phyloP scores from a whole-genome alignment of 1,140 invertebrate genomes.

The Belonocnema kinseyi region DNA sequence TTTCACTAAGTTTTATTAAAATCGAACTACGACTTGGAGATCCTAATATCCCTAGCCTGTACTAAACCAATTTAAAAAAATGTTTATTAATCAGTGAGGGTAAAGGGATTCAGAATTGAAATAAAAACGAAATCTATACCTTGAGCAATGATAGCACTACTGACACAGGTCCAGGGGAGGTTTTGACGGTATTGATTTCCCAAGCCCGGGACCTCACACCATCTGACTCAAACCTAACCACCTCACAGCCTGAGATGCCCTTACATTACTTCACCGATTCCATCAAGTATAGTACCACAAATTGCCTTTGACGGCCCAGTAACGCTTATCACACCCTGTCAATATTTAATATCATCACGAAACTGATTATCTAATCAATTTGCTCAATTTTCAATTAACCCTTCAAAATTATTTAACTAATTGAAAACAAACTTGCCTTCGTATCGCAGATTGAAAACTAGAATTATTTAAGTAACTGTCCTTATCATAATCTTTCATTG shows the following conservation, averaged over 20 bases:
- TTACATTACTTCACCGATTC: conserved; percentile 12
- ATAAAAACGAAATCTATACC: conserved; percentile 36
- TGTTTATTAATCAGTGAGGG: too few relatives aligned
- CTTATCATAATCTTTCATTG: too few relatives aligned
- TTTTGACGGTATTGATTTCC: conserved; percentile 67
- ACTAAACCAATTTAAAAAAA: too few relatives aligned
- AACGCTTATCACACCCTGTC: not conserved
- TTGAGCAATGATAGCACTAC: conserved; percentile 36
- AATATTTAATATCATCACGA: not conserved
- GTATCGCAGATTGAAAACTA: too few relatives aligned
- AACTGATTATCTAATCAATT: conserved; percentile 16
- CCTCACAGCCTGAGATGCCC: conserved; percentile 29
- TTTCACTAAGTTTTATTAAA: too few relatives aligned
- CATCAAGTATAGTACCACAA: conserved; percentile 1
- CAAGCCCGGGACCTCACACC: conserved; percentile 50
- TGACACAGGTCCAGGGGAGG: conserved; percentile 51
- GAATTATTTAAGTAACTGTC: too few relatives aligned
- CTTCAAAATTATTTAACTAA: not conserved
- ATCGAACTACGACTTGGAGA: too few relatives aligned
- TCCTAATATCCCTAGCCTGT: too few relatives aligned
- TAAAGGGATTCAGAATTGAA: not conserved
- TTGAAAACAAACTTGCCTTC: too few relatives aligned
- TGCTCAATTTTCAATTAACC: not conserved
- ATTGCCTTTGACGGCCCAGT: conserved; percentile 13
- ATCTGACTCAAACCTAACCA: conserved; percentile 40